These are phyloP conservation scores for Pomatorhinus ruficollis DNA, from an alignment of 2,113 vertebrate genomes.

Conservation along the genomic window DNA sequence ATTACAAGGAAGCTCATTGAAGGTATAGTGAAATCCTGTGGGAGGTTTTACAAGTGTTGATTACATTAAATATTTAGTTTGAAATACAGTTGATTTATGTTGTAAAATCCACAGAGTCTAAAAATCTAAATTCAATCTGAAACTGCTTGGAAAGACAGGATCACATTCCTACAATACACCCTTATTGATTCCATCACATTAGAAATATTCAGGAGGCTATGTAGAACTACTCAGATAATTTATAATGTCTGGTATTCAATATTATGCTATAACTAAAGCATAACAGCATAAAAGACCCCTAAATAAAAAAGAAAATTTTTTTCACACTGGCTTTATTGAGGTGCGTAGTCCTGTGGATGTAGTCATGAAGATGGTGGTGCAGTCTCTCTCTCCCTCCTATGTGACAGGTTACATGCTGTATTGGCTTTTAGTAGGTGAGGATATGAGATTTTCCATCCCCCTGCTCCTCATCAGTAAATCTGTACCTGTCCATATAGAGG, in stretches of 20 bases:
- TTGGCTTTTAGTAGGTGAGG: neutral
- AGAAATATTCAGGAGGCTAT: neutral
- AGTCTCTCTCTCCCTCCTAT: neutral
- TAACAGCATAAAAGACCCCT: neutral
- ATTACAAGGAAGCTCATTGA: neutral
- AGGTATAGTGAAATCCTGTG: neutral
- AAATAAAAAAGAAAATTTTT: neutral
- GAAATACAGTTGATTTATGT: neutral
- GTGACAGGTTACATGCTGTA: neutral
- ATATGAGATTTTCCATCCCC: neutral
- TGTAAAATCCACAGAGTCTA: neutral
- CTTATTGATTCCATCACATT: neutral
- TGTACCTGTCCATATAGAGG: neutral
- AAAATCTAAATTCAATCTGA: neutral
- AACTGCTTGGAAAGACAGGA: neutral
- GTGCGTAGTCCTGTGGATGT: neutral
- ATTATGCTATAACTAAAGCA: neutral
- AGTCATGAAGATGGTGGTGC: neutral
- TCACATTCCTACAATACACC: neutral
- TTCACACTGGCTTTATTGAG: neutral
- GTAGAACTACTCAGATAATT: neutral
- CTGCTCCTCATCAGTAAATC: neutral
- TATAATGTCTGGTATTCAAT: neutral
- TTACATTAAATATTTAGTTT: neutral
- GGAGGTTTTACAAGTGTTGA: neutral